Evolutionary conservation across 2,888 invertebrate genomes (phyloP), one percentile per base, ranked within the genome.

Genomic region (Tigriopus californicus): DNA sequence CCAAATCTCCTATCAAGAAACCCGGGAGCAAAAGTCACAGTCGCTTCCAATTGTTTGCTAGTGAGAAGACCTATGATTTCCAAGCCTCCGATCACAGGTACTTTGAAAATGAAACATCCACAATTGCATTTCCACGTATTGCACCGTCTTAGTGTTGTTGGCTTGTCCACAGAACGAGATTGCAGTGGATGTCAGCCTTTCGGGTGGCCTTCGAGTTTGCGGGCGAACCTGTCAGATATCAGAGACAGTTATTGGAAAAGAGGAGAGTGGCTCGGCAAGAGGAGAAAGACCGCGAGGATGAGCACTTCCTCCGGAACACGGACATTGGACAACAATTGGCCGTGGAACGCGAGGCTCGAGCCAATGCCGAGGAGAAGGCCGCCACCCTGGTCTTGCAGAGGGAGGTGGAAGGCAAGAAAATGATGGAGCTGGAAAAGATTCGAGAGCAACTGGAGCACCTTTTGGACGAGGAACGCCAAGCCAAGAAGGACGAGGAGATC

Each of bases 401-500:
- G 18, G 56, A 42, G 4, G 15, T 49, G n/a, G 85, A 85, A 67
- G 80, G 81, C 62, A 80, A 80, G 64, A 79, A 81, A 63, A 73
- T 85, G 63, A 79, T 79, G 66, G 83, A 85, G 69, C 71, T 87
- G 61, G 83, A 85, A 68, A 77, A 79, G 64, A 76, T 82, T 4
- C 79, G 82, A 67, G 71, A 74, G 11, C 79, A 82, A 66, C 70
- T 87, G 54, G 85, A 86, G 69, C 75, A 75, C 62, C 70, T 85
- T 2, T 70, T 87, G 13, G 82, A 83, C 64, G 85, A 86, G 69
- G 88, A 87, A 69, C 83, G 83, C 0, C 85, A 85, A 70, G 86
- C 87, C 0, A 83, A 86, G 67, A 73, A 80, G 64, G 87, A 87
- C 64, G 88, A 87, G 70, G 87, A 87, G 75, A 84, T 86, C 62